Conservation (phyloP, 2,797 vertebrate genomes). For the Cygnus olor region DNA sequence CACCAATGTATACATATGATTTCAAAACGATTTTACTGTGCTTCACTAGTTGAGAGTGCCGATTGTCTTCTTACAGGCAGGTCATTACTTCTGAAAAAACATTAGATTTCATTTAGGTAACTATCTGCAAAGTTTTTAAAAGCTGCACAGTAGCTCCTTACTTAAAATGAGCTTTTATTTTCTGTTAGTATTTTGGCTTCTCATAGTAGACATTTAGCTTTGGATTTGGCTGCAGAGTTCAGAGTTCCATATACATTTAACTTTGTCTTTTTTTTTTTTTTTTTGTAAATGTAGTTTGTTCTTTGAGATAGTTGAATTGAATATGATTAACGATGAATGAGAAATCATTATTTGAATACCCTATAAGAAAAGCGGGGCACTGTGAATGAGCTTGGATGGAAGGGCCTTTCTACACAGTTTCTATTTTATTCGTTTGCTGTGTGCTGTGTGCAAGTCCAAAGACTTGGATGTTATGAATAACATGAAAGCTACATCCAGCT, state of each 20-base stretch:
- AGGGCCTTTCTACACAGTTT: not conserved
- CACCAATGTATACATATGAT: not conserved
- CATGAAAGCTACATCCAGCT: not conserved
- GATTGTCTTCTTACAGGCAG: not conserved
- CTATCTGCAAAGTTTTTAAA: not conserved
- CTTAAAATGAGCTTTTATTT: not conserved
- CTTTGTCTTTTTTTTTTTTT: not conserved
- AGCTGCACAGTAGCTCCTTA: not conserved
- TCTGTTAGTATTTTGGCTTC: not conserved
- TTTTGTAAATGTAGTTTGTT: not conserved
- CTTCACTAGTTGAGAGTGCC: not conserved
- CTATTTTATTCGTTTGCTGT: not conserved
- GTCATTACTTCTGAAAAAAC: not conserved
- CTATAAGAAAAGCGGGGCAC: not conserved
- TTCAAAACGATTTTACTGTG: not conserved
- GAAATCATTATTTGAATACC: not conserved
- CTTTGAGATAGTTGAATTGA: not conserved
- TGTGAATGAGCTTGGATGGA: not conserved
- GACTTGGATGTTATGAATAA: not conserved
- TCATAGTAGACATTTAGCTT: not conserved
- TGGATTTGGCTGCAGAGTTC: not conserved
- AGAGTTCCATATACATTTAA: not conserved
- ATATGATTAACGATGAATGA: not conserved
- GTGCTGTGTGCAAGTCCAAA: not conserved
- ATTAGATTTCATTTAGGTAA: not conserved